Base-by-base conservation (phyloP, 2,797 vertebrate genomes). In the Muscicapa striata region DNA sequence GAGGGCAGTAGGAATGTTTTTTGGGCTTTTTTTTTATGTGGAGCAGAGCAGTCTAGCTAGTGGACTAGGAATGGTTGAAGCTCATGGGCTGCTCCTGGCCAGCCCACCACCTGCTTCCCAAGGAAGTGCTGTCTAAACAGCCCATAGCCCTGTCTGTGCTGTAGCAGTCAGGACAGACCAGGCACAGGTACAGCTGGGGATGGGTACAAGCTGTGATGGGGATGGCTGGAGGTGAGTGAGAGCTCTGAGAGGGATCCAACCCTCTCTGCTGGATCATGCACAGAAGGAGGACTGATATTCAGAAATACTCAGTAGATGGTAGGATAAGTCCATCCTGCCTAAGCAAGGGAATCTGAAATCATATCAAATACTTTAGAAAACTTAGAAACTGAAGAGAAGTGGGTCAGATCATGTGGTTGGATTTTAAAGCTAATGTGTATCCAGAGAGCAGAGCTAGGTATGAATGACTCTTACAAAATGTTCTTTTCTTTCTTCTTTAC, bases 401-500 rank as follows among this genome's bases (percentile, higher is more conserved):
- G 58, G 30, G 8, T 57, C 49, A 61, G 38, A 49, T 84, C 10
- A 67, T 20, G 21, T 64, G 32, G 13, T 2, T 89, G 61, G 57
- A 90, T 89, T 87, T 83, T 70, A 81, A 24, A 34, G 67, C 32
- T 81, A 78, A 30, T 70, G 32, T 75, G 34, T 74, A 75, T 70
- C 34, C 72, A 87, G 54, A 74, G 45, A 26, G 54, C 34, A 74
- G 59, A 87, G 30, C 43, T 76, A 87, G 57, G 7, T 70, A 63
- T 52, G 68, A 91, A 77, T 85, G 45, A 80, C 38, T 67, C 52
- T 63, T 64, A 87, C 15, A 52, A 46, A 94, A 89, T 59, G 26
- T 76, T 75, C 73, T 91, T 87, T 85, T 72, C 62, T 92, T 92
- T 93, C 73, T 59, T 90, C 81, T 81, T 55, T 46, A 73, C 48